These are phyloP conservation scores for Cantharis flavilabris DNA, from an alignment of 2,888 invertebrate species.

Conservation along the genomic window DNA sequence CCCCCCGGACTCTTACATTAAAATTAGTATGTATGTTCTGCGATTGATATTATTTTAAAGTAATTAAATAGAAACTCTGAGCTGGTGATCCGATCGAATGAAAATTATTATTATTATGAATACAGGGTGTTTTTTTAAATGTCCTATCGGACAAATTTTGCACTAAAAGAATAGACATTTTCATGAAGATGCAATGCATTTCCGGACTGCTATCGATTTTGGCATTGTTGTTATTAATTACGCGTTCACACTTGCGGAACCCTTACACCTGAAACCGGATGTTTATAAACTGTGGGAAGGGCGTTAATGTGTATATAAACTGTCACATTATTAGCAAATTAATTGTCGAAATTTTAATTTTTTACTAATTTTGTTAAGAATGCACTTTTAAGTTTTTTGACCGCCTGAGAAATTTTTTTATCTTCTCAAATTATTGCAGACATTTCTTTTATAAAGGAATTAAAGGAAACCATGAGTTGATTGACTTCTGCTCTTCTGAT, in stretches of 20 bases:
- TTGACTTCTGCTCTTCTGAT: neutral
- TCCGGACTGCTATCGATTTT: neutral
- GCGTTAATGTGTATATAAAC: neutral
- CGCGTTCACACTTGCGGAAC: neutral
- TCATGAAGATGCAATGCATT: too few species aligned
- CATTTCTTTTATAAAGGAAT: neutral
- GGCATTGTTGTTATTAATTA: neutral
- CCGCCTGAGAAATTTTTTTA: neutral
- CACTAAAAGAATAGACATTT: too few species aligned
- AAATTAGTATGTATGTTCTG: too few species aligned
- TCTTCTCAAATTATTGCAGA: neutral
- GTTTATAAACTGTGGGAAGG: neutral
- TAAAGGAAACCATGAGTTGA: neutral
- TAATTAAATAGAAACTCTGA: too few species aligned
- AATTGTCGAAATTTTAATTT: neutral
- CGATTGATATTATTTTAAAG: too few species aligned
- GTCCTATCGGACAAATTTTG: too few species aligned
- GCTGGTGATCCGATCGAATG: too few species aligned
- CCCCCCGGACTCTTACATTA: too few species aligned
- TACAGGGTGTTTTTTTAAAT: too few species aligned
- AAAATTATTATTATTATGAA: too few species aligned
- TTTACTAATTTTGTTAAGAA: neutral
- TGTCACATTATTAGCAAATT: neutral
- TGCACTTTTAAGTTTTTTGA: neutral
- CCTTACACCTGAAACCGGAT: neutral